Conservation (phyloP, 2,113 vertebrate species). For the Ciconia stormi region DNA sequence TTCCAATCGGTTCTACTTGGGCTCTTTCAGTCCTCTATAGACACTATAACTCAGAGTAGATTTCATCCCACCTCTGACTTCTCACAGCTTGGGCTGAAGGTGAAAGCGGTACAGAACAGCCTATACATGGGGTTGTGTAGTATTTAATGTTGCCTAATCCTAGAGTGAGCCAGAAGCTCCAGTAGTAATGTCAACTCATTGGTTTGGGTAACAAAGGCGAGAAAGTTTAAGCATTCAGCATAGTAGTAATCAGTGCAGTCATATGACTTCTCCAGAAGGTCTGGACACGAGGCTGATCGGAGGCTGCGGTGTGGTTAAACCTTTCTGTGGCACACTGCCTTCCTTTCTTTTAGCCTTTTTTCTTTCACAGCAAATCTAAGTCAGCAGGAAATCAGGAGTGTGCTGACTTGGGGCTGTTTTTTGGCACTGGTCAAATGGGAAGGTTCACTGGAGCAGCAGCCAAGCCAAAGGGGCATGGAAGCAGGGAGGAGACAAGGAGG, state of each 20-base stretch:
- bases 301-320: accelerated
- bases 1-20: background rate
- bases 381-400: background rate
- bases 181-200: background rate
- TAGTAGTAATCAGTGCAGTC: no score
- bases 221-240: background rate
- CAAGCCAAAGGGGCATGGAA: accelerated
- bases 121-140: background rate
- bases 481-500: background rate
- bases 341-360: background rate
- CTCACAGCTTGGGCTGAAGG: background rate
- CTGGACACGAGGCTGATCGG: accelerated
- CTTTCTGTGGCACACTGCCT: background rate
- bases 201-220: background rate
- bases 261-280: background rate
- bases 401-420: background rate
- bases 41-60: background rate
- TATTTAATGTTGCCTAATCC: background rate
- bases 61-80: background rate
- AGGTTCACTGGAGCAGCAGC: background rate
- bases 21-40: background rate
- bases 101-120: background rate
- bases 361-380: background rate
- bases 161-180: background rate
- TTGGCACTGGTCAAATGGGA: background rate